Conservation (phyloP, 2,797 vertebrate species). For the Coluber constrictor region DNA sequence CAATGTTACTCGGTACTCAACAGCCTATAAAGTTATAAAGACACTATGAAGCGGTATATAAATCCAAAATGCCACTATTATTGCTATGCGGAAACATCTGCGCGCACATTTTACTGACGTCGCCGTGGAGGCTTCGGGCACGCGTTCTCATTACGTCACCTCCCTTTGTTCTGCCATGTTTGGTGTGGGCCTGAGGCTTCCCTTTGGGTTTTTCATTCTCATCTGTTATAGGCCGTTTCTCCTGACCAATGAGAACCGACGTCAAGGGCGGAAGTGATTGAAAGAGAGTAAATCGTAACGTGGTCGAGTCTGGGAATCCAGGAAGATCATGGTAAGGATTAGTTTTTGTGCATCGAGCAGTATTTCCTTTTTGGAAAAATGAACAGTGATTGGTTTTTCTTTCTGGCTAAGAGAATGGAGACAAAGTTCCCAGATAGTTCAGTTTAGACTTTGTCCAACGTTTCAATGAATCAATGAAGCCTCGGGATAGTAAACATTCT, state of each 20-base stretch:
- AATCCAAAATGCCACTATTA: neutral
- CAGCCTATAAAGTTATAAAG: neutral
- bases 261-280: neutral
- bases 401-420: neutral
- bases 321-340: neutral
- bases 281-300: neutral
- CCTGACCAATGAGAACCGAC: slow-evolving; percentile 3
- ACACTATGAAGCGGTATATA: neutral
- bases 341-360: too few species aligned
- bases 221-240: neutral
- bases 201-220: neutral
- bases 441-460: neutral
- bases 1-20: neutral
- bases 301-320: neutral
- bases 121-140: neutral
- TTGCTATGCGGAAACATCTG: neutral
- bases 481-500: too few species aligned
- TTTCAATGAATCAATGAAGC: neutral
- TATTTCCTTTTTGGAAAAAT: neutral
- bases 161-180: neutral
- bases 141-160: accelerated
- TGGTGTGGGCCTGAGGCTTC: neutral
- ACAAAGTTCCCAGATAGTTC: neutral
- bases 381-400: neutral
- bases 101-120: neutral